Conservation (phyloP, 2,888 invertebrate genomes). For the Helleia helle region DNA sequence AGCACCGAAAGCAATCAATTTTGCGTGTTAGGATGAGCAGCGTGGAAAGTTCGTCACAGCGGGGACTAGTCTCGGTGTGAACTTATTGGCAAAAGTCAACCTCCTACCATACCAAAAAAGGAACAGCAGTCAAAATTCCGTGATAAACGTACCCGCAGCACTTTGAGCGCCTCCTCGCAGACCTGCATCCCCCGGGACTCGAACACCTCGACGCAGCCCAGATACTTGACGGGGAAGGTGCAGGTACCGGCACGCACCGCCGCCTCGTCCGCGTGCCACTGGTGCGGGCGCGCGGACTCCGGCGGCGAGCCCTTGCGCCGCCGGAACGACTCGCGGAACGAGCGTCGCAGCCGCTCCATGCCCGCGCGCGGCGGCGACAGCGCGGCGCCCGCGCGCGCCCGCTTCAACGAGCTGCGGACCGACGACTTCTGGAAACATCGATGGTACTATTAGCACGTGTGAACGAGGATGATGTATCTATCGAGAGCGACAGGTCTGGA, state of each 20-base stretch:
- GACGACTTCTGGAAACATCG: conserved; percentile 68
- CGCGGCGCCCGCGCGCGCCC: conserved; percentile 61
- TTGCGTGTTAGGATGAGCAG: no score
- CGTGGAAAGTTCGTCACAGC: no score
- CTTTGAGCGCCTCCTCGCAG: conserved; percentile 98
- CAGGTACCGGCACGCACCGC: conserved; percentile 97
- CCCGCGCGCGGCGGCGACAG: conserved; percentile 69
- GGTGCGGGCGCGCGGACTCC: conserved; percentile 96
- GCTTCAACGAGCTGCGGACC: conserved; percentile 61
- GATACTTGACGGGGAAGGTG: conserved; percentile 97
- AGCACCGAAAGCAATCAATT: no score
- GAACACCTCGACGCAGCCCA: conserved; percentile 99
- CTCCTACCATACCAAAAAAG: no score
- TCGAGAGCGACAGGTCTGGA: no score
- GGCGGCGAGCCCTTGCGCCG: conserved; percentile 90
- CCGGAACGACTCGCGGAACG: conserved; percentile 95
- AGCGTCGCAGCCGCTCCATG: conserved; percentile 92
- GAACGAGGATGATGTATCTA: no score
- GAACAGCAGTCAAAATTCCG: conserved; percentile 7
- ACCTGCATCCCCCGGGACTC: conserved; percentile 99
- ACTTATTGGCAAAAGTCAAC: no score
- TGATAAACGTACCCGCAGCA: conserved; percentile 84
- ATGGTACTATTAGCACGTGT: no score
- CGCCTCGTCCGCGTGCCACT: conserved; percentile 98
- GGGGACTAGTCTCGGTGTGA: no score